Base-by-base conservation (phyloP, 1,140 invertebrate species). In the Zaprionus gabonicus region DNA sequence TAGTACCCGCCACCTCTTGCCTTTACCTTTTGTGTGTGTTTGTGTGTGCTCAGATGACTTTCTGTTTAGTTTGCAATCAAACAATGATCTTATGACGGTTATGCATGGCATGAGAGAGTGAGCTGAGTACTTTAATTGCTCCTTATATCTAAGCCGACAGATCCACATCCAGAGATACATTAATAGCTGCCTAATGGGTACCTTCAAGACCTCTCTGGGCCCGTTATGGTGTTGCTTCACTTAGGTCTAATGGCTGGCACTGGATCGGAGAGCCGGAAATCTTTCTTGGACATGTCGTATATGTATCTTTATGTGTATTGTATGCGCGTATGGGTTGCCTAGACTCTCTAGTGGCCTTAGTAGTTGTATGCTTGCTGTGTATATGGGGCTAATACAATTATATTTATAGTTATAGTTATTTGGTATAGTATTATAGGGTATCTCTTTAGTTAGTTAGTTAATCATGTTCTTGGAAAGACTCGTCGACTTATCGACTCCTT, bases 121-220 rank as follows among this genome's bases (percentile, higher is more conserved):
- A 65, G 41, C 36, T 63, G 25, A 41, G 38, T 70, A 58, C 53
- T 51, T 60, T 38, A 46, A 63, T 31, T 49, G 28, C 63, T 55
- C 49, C 28, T 71, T 57, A 74, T 63, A 62, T 55, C 46, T 62
- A 74, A 53, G 12, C 34, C 56, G 62, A 71, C 53, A 15, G 51
- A 13, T 34, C n/a, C 53, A 38, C 53, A 58, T 58, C 51, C 38
- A 44, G 23, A 56, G 13, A 28, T 56, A 31, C 27, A n/a, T 28
- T 6, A 27, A 56, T 55, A 28, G 20, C 12, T 27, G 13, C 15
- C 12, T 55, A 55, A 15, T 55, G 13, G 44, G 9, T 55, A 15
- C 38, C 15, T 6, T n/a, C 15, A 15, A 41, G 31, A 15, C 15
- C 38, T n/a, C 5, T 15, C 38, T 41, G 38, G 38, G 38, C 15